Evolutionary conservation across 2,113 vertebrate genomes (phyloP), one percentile per base, ranked within the genome.

Genomic region (Telmatochromis sp.): DNA sequence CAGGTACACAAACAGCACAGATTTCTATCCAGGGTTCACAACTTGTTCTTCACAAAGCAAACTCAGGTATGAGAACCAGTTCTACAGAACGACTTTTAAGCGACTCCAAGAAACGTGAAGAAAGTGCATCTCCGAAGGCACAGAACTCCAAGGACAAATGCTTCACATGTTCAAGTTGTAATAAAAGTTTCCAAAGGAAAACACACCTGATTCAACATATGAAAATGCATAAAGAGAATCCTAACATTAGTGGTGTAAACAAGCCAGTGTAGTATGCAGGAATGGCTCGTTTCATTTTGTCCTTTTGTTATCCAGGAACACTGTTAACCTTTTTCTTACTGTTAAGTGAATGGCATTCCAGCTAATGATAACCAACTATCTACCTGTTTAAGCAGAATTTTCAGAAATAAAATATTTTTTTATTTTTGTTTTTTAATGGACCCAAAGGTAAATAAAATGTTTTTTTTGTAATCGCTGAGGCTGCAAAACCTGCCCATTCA

Each of bases 61-160:
- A 58, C 14, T 19, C 17, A 0, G 9, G 10, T 5, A 19, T 28
- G 21, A 58, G 21, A 58, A 58, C 4, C 15, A 26, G 40, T 57
- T 57, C 53, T 57, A 2, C 51, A 40, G 26, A 57, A 23, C 21
- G 9, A 57, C 73, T 8, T 78, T 78, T 6, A 51, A 78, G 45
- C 2, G 1, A 12, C 26, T 78, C 73, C 10, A 51, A 78, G 26
- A 78, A 33, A 13, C 17, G 4, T 51, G 19, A 51, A 51, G 3
- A 6, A 50, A n/a, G 73, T n/a, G 73, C 26, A n/a, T 78, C 73
- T 28, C 15, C 3, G 17, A 51, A 33, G 9, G 21, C 45, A n/a
- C 10, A 50, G 15, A 31, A 8, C 71, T 50, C 15, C 15, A 50
- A n/a, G 15, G 51, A 80, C 5, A 17, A 57, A 26, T 33, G 7